Evolutionary conservation across 2,113 vertebrate genomes (phyloP).

Genomic region (Nothobranchius furzeri): DNA sequence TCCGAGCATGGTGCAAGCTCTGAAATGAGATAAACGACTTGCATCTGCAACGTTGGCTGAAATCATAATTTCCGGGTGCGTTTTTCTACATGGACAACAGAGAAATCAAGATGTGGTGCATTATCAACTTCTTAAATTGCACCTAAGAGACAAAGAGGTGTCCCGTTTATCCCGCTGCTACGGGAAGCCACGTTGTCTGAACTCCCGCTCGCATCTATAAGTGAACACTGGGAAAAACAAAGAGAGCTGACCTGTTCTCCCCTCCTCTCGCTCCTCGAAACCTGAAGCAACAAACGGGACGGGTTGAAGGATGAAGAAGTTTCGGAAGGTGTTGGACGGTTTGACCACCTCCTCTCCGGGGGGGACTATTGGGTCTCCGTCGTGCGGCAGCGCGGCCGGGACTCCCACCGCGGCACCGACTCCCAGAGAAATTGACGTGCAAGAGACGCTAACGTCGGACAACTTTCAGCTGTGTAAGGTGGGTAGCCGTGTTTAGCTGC

Average conservation of each 20-base stretch:
- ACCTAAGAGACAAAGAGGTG: constrained; percentile 52
- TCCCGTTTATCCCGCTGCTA: constrained; percentile 16
- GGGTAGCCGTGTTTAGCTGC: constrained; percentile 49
- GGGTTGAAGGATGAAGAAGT: constrained; percentile 91
- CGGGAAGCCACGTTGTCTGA: constrained; percentile 31
- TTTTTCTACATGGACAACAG: constrained; percentile 21
- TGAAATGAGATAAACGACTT: constrained; percentile 49
- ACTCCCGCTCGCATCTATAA: constrained; percentile 35
- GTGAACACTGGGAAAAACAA: constrained; percentile 30
- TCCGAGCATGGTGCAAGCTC: constrained; percentile 38
- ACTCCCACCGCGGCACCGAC: constrained; percentile 80
- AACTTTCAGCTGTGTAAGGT: constrained; percentile 98
- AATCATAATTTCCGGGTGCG: constrained; percentile 4
- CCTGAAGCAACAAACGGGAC: neutral
- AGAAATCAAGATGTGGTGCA: constrained; percentile 65
- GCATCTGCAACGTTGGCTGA: constrained; percentile 51
- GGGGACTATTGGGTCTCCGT: constrained; percentile 78
- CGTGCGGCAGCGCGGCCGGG: constrained; percentile 84
- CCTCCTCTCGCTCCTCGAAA: neutral
- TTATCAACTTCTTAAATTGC: constrained; percentile 71
- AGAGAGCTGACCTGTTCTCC: constrained; percentile 4
- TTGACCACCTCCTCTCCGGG: constrained; percentile 91
- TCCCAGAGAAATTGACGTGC: constrained; percentile 87
- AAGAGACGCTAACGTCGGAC: constrained; percentile 92
- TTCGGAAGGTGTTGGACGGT: constrained; percentile 98